phyloP scores from a whole-genome alignment of 2,797 vertebrate genomes.

The Jordanella pulchra region DNA sequence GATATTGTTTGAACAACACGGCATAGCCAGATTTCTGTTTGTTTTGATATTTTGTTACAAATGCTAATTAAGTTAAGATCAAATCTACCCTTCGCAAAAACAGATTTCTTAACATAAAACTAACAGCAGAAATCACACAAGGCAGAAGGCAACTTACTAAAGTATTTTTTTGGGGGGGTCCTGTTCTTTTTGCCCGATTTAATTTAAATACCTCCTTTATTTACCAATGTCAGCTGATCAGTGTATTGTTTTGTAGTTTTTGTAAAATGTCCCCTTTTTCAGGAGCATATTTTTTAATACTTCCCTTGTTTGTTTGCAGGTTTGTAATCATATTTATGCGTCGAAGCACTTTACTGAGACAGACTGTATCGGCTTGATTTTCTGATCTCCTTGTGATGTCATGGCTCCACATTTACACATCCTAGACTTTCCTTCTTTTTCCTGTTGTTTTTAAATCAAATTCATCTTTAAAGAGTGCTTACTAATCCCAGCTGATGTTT shows the following conservation, averaged over 20 bases:
- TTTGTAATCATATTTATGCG: background rate
- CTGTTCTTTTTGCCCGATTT: background rate
- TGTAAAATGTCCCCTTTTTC: background rate
- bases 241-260: background rate
- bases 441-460: background rate
- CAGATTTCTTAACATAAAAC: background rate
- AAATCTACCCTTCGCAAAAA: background rate
- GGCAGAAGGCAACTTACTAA: background rate
- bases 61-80: background rate
- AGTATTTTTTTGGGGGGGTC: background rate
- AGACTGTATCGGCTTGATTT: background rate
- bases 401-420: background rate
- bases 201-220: background rate
- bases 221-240: background rate
- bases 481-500: background rate
- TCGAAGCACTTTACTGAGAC: background rate
- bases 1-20: background rate
- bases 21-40: background rate
- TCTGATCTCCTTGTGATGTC: background rate
- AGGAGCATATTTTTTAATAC: background rate
- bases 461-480: background rate
- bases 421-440: too few relatives aligned
- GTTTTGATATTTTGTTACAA: background rate
- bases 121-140: background rate
- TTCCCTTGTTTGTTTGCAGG: background rate